These are phyloP conservation scores for Sarotherodon lohbergeri DNA, from an alignment of 2,113 vertebrate species.

Conservation along the genomic window DNA sequence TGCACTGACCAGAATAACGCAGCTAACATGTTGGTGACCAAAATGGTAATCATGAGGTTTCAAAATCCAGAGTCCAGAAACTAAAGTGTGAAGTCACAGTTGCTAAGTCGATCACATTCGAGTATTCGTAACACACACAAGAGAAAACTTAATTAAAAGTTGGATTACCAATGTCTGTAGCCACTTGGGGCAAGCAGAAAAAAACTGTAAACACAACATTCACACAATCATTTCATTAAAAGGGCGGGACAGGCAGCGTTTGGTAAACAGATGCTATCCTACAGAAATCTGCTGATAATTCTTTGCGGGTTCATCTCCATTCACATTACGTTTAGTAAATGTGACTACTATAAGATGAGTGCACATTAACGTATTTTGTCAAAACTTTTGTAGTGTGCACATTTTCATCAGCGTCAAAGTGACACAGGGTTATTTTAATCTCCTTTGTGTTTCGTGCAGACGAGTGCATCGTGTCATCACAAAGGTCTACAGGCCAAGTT, in stretches of 20 bases:
- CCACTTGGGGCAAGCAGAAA: not conserved
- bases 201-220: not conserved
- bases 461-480: not conserved
- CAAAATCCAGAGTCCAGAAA: not conserved
- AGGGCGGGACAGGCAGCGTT: not conserved
- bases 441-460: not conserved
- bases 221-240: not conserved
- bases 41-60: not conserved
- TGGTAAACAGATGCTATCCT: not conserved
- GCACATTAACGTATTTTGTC: not conserved
- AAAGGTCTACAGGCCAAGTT: not conserved
- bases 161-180: not conserved
- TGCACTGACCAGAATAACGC: rapidly evolving
- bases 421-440: not conserved
- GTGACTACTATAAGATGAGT: not conserved
- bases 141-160: not conserved
- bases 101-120: not conserved
- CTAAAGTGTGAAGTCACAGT: not conserved
- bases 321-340: not conserved
- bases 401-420: not conserved
- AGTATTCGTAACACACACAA: not conserved
- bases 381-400: not conserved
- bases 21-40: not conserved
- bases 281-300: not conserved
- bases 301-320: not conserved